Evolutionary conservation across 2,113 vertebrate genomes (phyloP).

Genomic region (Pyxicephalus adspersus): DNA sequence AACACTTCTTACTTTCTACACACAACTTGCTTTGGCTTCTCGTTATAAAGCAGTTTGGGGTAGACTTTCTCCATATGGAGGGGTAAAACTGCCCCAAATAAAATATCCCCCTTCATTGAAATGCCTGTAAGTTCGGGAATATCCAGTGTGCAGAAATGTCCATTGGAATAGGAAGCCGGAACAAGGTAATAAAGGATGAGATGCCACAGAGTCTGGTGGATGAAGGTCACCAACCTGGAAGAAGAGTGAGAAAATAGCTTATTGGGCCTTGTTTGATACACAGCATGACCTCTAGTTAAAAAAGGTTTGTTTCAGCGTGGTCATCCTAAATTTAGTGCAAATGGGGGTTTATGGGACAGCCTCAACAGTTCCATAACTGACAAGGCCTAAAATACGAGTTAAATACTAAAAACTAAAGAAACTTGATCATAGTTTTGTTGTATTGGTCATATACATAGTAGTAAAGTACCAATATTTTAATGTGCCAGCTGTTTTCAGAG

Average conservation of each 20-base stretch:
- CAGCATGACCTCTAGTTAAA: too few relatives aligned
- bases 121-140: constrained; percentile 17
- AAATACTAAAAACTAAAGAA: too few relatives aligned
- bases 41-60: constrained; percentile 17
- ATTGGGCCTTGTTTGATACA: too few relatives aligned
- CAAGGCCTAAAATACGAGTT: too few relatives aligned
- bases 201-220: constrained; percentile 26
- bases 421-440: too few relatives aligned
- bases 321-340: too few relatives aligned
- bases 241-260: background rate
- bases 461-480: too few relatives aligned
- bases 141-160: background rate
- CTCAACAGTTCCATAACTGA: too few relatives aligned
- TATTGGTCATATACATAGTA: too few relatives aligned
- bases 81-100: constrained; percentile 34
- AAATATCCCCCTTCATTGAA: background rate
- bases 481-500: too few relatives aligned
- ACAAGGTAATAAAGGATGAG: constrained; percentile 32
- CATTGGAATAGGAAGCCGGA: constrained; percentile 8
- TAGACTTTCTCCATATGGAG: constrained; percentile 25
- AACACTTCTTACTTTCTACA: constrained; percentile 23
- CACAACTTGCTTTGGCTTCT: constrained; percentile 1
- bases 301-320: too few relatives aligned
- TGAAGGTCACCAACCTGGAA: constrained; percentile 2
- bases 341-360: too few relatives aligned